Evolutionary conservation across 2,888 invertebrate species (phyloP).

Genomic region (Drosophila neutralis): DNA sequence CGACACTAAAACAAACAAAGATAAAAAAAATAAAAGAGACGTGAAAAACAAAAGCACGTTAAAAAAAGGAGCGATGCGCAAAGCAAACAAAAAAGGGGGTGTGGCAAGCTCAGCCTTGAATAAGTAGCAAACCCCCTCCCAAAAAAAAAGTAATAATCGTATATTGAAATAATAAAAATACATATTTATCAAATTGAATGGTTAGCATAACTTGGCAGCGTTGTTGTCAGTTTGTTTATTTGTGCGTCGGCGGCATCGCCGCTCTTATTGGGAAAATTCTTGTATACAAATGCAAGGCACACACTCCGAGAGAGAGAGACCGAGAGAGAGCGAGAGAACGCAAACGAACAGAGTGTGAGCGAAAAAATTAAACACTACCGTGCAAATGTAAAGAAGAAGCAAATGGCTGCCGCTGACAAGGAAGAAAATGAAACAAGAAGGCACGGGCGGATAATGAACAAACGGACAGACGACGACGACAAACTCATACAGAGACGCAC

Average conservation of each 20-base stretch:
- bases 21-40: conserved; percentile 70
- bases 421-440: conserved; percentile 71
- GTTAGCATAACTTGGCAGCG: conserved; percentile 33
- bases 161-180: conserved; percentile 1
- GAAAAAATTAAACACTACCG: conserved; percentile 51
- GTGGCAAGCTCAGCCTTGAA: conserved; percentile 38
- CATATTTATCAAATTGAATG: conserved; percentile 20
- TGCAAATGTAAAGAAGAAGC: conserved; percentile 65
- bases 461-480: conserved; percentile 37
- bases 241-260: conserved; percentile 28
- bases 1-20: conserved; percentile 75
- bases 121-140: neutral
- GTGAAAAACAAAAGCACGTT: conserved; percentile 69
- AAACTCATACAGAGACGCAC: conserved; percentile 18
- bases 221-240: conserved; percentile 31
- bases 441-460: conserved; percentile 57
- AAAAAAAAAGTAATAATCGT: conserved; percentile 1
- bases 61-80: conserved; percentile 44
- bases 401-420: conserved; percentile 76
- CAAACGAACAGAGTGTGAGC: conserved; percentile 28
- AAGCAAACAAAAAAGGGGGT: conserved; percentile 46
- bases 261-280: conserved; percentile 74
- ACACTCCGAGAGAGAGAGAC: conserved; percentile 23
- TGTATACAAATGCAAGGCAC: conserved; percentile 68
- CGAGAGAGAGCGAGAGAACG: conserved; percentile 26